Base-by-base conservation (phyloP, 2,113 vertebrate species). In the Mesitornis unicolor region DNA sequence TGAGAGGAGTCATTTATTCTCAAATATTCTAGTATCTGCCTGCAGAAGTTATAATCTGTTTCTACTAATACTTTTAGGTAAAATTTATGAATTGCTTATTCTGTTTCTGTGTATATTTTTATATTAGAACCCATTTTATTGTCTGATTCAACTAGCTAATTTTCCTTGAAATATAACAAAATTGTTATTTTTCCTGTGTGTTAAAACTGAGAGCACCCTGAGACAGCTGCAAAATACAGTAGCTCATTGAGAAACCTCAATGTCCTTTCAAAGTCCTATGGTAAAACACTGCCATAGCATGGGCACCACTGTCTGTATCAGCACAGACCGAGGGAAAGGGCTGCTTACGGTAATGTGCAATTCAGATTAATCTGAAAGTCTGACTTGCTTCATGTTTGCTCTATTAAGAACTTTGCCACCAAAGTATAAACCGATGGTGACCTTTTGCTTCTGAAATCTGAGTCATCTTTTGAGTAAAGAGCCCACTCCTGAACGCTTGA, bases 321-420 rank as follows among this genome's bases (percentile, higher is more conserved):
- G 64, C 82, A 31, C 63, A 13, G 80, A n/a, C 21, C 24, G 38
- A 90, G 76, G 61, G 61, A 93, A 92, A 86, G 82, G 92, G 87
- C 86, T 96, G 48, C 80, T 84, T 81, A 47, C 19, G 24, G 78
- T 71, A 90, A 93, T 91, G 77, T 74, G 50, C 83, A 88, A 86
- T 92, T 88, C 89, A 94, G 90, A 90, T 93, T 53, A 40, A 91
- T 96, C 75, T 92, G 82, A 94, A 92, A 93, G 59, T 43, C 67
- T 92, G 74, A 77, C 75, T 95, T 63, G 60, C 91, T 87, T 85
- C 82, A 26, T 28, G 93, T 86, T 59, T 87, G 77, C 19, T 11
- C 59, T 63, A 78, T 91, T 76, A 89, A 91, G 93, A 91, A 96
- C 77, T 95, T 89, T 96, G 91, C 76, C 82, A 91, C 71, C 92